A percentile compares a stretch with the other conserved stretches of the same genome.
phyloP scores from a whole-genome alignment of 2,113 vertebrate species.

The Benitochromis conjunctus region DNA sequence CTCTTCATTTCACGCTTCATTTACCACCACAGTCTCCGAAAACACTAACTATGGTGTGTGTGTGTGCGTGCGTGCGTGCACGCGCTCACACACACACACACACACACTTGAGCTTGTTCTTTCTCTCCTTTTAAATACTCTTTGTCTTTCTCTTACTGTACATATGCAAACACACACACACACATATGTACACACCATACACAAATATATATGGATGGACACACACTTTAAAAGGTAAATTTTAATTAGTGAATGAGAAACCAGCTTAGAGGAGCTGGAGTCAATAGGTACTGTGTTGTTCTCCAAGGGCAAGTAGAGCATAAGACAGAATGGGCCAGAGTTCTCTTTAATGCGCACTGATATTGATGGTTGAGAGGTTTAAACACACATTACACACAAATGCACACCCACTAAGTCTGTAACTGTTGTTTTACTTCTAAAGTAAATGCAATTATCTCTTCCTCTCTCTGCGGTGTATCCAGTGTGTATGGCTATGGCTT shows the following conservation, averaged over 20 bases:
- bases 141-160: background rate
- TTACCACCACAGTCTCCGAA: conserved; percentile 61
- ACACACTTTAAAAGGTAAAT: conserved; percentile 13
- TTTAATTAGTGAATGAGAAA: conserved; percentile 11
- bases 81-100: background rate
- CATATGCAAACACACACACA: background rate
- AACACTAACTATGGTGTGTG: conserved; percentile 41
- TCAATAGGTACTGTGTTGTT: conserved; percentile 33
- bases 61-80: background rate
- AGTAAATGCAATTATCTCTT: conserved; percentile 60
- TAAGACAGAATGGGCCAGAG: background rate
- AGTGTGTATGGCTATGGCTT: conserved; percentile 45
- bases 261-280: background rate
- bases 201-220: background rate
- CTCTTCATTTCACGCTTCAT: conserved; percentile 73
- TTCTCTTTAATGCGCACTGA: background rate
- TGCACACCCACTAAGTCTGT: conserved; percentile 15
- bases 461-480: conserved; percentile 25
- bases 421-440: conserved; percentile 53
- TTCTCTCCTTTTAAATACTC: background rate
- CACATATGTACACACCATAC: background rate
- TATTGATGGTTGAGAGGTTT: conserved; percentile 32
- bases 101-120: background rate
- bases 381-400: conserved; percentile 21
- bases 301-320: conserved; percentile 42